Evolutionary conservation across 2,113 vertebrate genomes (phyloP).

Genomic region (Cebus imitator): DNA sequence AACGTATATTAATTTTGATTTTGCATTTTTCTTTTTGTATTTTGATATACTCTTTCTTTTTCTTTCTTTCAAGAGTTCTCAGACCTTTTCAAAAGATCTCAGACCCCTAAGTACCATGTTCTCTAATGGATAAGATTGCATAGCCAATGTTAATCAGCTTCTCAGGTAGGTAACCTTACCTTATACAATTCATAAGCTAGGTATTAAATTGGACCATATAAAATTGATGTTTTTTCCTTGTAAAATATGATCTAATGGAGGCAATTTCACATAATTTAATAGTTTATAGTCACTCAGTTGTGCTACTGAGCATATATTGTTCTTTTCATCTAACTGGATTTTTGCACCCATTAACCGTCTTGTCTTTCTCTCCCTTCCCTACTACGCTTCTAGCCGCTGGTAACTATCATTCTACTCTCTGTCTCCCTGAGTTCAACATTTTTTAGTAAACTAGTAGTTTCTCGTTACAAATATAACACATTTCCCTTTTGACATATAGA

Average conservation of each 20-base stretch:
- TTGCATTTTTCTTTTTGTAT: conserved; percentile 2
- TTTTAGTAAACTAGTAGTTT: neutral
- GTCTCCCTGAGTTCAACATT: neutral
- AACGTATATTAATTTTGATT: conserved; percentile 11
- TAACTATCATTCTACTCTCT: neutral
- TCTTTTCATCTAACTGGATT: neutral
- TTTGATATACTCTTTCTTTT: neutral
- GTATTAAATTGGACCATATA: neutral
- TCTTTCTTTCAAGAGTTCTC: neutral
- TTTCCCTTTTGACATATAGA: neutral
- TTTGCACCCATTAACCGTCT: neutral
- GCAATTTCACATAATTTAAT: neutral
- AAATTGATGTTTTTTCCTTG: neutral
- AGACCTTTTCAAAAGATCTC: neutral
- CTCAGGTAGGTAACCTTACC: neutral
- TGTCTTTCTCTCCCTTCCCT: neutral
- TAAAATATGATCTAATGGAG: neutral
- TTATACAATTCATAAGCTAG: neutral
- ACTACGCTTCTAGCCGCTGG: neutral
- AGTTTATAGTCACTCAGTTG: neutral
- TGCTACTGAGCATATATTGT: neutral
- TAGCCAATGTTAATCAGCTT: neutral
- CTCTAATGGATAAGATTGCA: neutral
- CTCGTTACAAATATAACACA: neutral
- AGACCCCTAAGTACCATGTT: neutral